Base-by-base conservation (phyloP, 2,888 invertebrate genomes). In the Pardosa pseudoannulata region DNA sequence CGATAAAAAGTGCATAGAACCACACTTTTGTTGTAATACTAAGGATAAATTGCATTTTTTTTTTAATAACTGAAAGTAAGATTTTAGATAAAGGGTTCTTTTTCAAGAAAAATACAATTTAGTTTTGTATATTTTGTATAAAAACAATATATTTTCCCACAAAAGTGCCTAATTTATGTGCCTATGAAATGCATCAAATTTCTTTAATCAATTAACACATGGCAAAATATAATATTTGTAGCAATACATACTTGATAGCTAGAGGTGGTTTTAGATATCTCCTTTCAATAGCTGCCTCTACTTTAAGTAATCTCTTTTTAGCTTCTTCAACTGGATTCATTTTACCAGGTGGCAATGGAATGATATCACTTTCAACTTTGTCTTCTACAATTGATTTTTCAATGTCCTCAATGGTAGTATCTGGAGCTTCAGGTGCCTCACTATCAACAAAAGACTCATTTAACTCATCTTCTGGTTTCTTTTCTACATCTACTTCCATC, bases 221-320 rank as follows among this genome's bases (percentile, higher is more conserved):
- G n/a, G n/a, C n/a, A n/a, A n/a, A n/a, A n/a, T n/a, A n/a, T n/a
- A n/a, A 7, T 16, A n/a, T n/a, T n/a, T n/a, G n/a, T n/a, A n/a
- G n/a, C 1, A 50, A 31, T 28, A 78, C 31, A 62, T 78, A 86
- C 88, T 76, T 88, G 6, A 67, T 79, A 31, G 89, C 90, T 31
- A 90, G 76, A 41, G 90, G 90, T 32, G 90, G 89, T 62, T 88
- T 89, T 7, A 90, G 56, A 74, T 90, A 90, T 89, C 98, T 93
- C 89, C 98, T 93, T 92, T 98, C 98, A 76, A 98, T 96, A 89
- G 97, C 97, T 0, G 95, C 94, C 92, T 98, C 98, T 16, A 98
- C 93, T 0, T 95, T 94, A 3, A 96, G 93, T 78, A 99, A 93
- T 90, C 97, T 94, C 90, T 95, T 94, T 41, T 94, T 93, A 90